Evolutionary conservation across 2,888 invertebrate genomes (phyloP).

Genomic region (Epinotia nisella): DNA sequence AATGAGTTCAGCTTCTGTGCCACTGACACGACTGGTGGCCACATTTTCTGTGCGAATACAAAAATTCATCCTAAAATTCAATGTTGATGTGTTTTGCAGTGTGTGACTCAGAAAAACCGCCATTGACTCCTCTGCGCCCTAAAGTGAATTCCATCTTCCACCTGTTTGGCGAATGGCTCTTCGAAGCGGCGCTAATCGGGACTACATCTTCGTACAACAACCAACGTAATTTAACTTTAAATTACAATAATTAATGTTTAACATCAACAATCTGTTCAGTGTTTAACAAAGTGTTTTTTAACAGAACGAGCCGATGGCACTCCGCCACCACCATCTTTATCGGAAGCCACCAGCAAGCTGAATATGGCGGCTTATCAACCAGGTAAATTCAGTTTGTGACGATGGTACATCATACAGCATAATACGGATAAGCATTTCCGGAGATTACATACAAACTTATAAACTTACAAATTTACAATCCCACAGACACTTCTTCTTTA

Average conservation of each 20-base stretch:
- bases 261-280: too few relatives aligned
- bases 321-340: constrained; percentile 85
- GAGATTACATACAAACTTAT: too few relatives aligned
- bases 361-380: constrained; percentile 92
- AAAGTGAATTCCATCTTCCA: constrained; percentile 98
- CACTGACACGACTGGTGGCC: neutral
- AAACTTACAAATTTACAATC: too few relatives aligned
- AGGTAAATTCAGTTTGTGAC: constrained; percentile 61
- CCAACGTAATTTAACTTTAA: constrained; percentile 58
- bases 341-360: constrained; percentile 87
- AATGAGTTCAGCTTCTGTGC: neutral
- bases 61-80: neutral
- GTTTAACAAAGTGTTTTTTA: constrained; percentile 44
- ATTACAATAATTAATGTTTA: neutral
- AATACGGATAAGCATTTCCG: too few relatives aligned
- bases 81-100: constrained; percentile 74
- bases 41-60: neutral
- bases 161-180: constrained; percentile 98
- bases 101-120: constrained; percentile 85
- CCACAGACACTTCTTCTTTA: too few relatives aligned
- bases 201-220: constrained; percentile 74
- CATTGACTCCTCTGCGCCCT: constrained; percentile 91
- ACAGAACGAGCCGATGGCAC: constrained; percentile 76
- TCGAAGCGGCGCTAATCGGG: constrained; percentile 97
- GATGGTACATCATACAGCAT: too few relatives aligned